Percentiles rank a stretch among this genome's conserved stretches.
These are phyloP conservation scores for Excalfactoria chinensis DNA, from an alignment of 2,113 vertebrate species.

Conservation along the genomic window DNA sequence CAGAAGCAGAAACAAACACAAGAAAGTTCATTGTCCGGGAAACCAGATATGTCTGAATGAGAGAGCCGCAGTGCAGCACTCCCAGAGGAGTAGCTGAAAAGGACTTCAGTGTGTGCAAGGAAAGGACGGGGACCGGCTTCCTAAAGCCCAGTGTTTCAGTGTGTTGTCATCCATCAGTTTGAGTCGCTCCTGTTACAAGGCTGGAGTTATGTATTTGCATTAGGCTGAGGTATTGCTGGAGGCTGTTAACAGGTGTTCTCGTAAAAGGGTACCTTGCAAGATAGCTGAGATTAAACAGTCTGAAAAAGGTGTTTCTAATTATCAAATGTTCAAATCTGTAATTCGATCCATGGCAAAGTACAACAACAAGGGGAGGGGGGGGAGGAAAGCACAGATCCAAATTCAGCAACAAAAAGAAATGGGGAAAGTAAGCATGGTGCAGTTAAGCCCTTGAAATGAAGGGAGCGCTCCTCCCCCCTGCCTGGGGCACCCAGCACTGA, in stretches of 20 bases:
- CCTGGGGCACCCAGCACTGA: not conserved
- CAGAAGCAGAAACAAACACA: slow-evolving; percentile 57
- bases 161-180: not conserved
- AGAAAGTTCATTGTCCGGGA: slow-evolving; percentile 73
- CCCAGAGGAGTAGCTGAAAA: slow-evolving; percentile 38
- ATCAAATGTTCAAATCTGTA: slow-evolving; percentile 46
- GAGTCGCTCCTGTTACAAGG: not conserved
- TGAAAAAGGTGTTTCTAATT: not conserved
- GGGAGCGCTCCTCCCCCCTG: not conserved
- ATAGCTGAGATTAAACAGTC: not conserved
- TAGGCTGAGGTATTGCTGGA: not conserved
- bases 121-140: not conserved
- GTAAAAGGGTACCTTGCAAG: not conserved
- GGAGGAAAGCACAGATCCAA: not conserved
- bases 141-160: slow-evolving; percentile 11
- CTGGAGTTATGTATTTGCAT: not conserved
- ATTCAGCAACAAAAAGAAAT: not conserved
- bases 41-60: slow-evolving; percentile 71
- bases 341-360: not conserved
- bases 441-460: not conserved
- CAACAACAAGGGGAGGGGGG: no score
- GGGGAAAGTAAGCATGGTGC: not conserved
- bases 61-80: not conserved
- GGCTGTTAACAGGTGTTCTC: not conserved
- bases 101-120: not conserved